Evolutionary conservation across 2,888 invertebrate species (phyloP).

Genomic region (Hirudinaria manillensis): DNA sequence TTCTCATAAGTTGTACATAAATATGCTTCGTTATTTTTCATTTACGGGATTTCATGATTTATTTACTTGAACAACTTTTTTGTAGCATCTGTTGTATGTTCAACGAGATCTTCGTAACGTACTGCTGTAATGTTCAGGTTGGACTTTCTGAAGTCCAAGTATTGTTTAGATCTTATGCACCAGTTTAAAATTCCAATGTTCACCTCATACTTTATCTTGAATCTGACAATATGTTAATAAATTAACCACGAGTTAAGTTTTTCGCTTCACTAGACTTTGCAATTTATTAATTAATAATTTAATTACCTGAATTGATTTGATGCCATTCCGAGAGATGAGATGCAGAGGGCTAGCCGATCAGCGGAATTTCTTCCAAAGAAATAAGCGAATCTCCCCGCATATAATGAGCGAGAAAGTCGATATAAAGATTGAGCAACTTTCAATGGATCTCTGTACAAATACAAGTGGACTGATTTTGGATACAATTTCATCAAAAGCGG

Average conservation of each 20-base stretch:
- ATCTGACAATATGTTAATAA: slow-evolving; percentile 1
- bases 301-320: slow-evolving; percentile 23
- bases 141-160: slow-evolving; percentile 21
- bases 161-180: slow-evolving; percentile 21
- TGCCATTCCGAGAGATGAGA: slow-evolving; percentile 24
- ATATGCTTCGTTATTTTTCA: too few relatives aligned
- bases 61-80: slow-evolving; percentile 5
- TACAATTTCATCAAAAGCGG: slow-evolving; percentile 26
- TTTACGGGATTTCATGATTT: too few relatives aligned
- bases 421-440: slow-evolving; percentile 34
- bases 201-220: slow-evolving; percentile 20
- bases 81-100: slow-evolving; percentile 2
- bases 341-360: background rate
- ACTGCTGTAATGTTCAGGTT: slow-evolving; percentile 30
- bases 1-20: too few relatives aligned
- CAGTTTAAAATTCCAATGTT: slow-evolving; percentile 27
- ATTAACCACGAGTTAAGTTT: too few relatives aligned
- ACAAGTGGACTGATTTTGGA: slow-evolving; percentile 31
- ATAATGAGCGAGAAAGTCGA: slow-evolving; percentile 26
- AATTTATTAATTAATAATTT: slow-evolving; percentile 1
- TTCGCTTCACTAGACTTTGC: background rate
- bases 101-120: slow-evolving; percentile 8
- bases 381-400: slow-evolving; percentile 25
- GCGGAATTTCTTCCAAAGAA: slow-evolving; percentile 28
- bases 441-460: slow-evolving; percentile 35